These are phyloP conservation scores for Craterocephalus amniculus DNA, from an alignment of 2,797 vertebrate genomes.

Conservation along the genomic window DNA sequence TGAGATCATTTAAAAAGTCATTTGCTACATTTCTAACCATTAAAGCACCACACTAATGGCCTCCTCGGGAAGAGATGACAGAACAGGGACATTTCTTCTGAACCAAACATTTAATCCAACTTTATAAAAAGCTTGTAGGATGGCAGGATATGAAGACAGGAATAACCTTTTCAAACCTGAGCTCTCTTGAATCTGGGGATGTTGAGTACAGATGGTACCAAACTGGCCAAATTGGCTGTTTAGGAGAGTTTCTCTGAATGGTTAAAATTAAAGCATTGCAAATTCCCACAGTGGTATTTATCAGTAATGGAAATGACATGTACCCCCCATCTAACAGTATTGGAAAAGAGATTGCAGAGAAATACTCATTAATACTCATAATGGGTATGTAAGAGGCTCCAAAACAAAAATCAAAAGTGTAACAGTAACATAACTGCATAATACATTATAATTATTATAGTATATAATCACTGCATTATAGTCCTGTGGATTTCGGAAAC, in stretches of 20 bases:
- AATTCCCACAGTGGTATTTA: too few species aligned
- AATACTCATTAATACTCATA: neutral
- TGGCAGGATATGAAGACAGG: too few species aligned
- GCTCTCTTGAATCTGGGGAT: neutral
- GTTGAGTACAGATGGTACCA: neutral
- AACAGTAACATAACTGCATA: neutral
- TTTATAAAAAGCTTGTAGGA: neutral
- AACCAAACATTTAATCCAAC: neutral
- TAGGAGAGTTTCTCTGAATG: too few species aligned
- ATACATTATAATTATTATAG: neutral
- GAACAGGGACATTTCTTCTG: neutral
- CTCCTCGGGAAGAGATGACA: too few species aligned
- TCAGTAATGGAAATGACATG: too few species aligned
- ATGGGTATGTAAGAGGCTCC: neutral
- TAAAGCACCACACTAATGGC: too few species aligned
- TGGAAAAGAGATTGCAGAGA: too few species aligned
- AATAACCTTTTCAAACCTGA: too few species aligned
- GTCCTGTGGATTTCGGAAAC: neutral
- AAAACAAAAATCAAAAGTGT: neutral
- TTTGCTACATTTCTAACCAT: too few species aligned
- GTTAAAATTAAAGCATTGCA: too few species aligned
- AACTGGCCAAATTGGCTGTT: neutral
- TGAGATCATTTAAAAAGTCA: neutral
- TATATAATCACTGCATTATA: too few species aligned
- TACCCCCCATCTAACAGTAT: too few species aligned